phyloP scores from a whole-genome alignment of 2,113 vertebrate species.

The Promerops cafer region DNA sequence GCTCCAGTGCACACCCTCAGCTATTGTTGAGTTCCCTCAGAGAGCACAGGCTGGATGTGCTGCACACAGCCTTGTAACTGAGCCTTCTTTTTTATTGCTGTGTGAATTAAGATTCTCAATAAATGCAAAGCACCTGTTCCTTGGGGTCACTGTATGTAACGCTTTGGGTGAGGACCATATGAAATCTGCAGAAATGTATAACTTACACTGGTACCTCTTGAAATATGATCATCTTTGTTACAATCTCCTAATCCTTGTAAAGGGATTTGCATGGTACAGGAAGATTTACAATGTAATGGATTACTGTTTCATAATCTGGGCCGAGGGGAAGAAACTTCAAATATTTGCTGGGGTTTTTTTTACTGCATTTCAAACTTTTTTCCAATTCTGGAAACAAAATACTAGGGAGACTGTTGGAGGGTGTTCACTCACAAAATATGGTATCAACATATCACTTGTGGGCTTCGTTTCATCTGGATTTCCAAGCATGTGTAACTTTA shows the following conservation, averaged over 20 bases:
- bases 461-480: conserved; percentile 10
- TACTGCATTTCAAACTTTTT: not conserved
- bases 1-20: conserved; percentile 33
- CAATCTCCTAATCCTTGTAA: conserved; percentile 52
- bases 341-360: not conserved
- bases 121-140: not conserved
- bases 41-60: not conserved
- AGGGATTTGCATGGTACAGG: conserved; percentile 63
- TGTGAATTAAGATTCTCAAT: not conserved
- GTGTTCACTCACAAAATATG: not conserved
- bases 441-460: fast-evolving
- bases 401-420: not conserved
- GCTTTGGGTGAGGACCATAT: not conserved
- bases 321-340: conserved; percentile 23
- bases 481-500: conserved; percentile 69
- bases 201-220: not conserved
- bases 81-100: not conserved
- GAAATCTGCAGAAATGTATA: not conserved
- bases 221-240: conserved; percentile 48
- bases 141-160: not conserved
- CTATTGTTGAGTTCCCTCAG: not conserved
- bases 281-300: conserved; percentile 60
- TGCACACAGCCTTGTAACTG: not conserved
- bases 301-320: conserved; percentile 18
- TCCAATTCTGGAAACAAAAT: not conserved